These are phyloP conservation scores for Hyles lineata DNA, from an alignment of 2,888 invertebrate species.

Conservation along the genomic window DNA sequence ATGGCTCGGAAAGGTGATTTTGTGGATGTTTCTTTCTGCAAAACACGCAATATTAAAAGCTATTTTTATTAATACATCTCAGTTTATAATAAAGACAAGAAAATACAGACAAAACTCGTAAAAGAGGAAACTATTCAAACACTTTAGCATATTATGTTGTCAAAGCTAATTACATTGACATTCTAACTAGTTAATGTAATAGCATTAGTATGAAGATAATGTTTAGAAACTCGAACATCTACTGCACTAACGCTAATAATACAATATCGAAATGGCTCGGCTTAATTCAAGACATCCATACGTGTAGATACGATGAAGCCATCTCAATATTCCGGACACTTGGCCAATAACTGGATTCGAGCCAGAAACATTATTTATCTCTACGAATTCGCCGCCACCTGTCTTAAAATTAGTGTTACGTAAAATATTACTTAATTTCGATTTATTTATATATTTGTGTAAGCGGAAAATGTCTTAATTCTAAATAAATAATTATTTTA, in stretches of 20 bases:
- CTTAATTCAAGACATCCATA: slow-evolving; percentile 30
- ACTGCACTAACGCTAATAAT: slow-evolving; percentile 18
- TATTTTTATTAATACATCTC: too few species aligned
- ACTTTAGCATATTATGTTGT: not conserved
- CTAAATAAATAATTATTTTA: too few species aligned
- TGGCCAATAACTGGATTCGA: slow-evolving; percentile 54
- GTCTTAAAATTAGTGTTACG: slow-evolving; percentile 5
- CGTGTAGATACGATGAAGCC: slow-evolving; percentile 45
- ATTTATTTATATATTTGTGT: not conserved
- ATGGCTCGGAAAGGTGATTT: not conserved
- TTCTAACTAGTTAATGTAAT: not conserved
- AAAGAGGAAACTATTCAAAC: not conserved
- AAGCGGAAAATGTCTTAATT: too few species aligned
- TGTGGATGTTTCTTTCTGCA: not conserved
- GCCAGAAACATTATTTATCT: slow-evolving; percentile 65
- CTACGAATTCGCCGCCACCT: slow-evolving; percentile 58
- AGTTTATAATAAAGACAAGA: not conserved
- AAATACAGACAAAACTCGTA: not conserved
- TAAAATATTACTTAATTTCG: not conserved
- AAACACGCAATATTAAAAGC: too few species aligned
- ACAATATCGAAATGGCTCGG: slow-evolving; percentile 34
- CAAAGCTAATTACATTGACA: not conserved
- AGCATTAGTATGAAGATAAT: not conserved
- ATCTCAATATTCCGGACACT: slow-evolving; percentile 54
- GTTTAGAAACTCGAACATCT: slow-evolving; percentile 13